Evolutionary conservation across 2,797 vertebrate genomes (phyloP).

Genomic region (Thunnus albacares): DNA sequence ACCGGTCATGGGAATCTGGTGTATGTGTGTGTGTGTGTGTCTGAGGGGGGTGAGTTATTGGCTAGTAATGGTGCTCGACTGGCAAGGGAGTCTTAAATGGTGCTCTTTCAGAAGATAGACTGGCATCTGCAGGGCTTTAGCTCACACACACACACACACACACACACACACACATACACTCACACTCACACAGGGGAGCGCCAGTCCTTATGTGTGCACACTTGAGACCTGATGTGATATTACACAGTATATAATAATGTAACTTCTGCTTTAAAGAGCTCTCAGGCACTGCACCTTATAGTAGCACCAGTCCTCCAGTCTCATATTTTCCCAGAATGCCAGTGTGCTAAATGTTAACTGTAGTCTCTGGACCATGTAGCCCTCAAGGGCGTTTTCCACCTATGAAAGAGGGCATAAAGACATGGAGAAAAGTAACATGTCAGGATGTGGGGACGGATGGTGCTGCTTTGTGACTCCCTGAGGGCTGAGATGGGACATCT

Average conservation of each 20-base stretch:
- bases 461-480: slow-evolving; percentile 26
- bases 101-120: slow-evolving; percentile 82
- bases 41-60: slow-evolving; percentile 74
- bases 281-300: background rate
- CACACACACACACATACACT: slow-evolving; percentile 20
- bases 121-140: slow-evolving; percentile 75
- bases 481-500: slow-evolving; percentile 51
- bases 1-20: slow-evolving; percentile 64
- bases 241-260: slow-evolving; percentile 36
- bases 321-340: slow-evolving; percentile 45
- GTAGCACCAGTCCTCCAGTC: background rate
- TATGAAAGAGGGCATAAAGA: slow-evolving; percentile 39
- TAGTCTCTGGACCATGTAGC: slow-evolving; percentile 37
- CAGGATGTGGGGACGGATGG: slow-evolving; percentile 26
- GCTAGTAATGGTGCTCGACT: slow-evolving; percentile 72
- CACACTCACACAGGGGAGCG: slow-evolving; percentile 16
- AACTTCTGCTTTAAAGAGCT: slow-evolving; percentile 39
- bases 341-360: slow-evolving; percentile 58
- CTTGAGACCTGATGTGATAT: slow-evolving; percentile 34
- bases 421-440: slow-evolving; percentile 37
- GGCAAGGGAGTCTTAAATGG: slow-evolving; percentile 79
- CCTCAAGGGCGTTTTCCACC: slow-evolving; percentile 49
- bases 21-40: slow-evolving; percentile 39
- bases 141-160: slow-evolving; percentile 35
- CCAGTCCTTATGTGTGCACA: slow-evolving; percentile 19